Evolutionary conservation across 2,113 vertebrate species (phyloP).

Genomic region (Arizona elegans): DNA sequence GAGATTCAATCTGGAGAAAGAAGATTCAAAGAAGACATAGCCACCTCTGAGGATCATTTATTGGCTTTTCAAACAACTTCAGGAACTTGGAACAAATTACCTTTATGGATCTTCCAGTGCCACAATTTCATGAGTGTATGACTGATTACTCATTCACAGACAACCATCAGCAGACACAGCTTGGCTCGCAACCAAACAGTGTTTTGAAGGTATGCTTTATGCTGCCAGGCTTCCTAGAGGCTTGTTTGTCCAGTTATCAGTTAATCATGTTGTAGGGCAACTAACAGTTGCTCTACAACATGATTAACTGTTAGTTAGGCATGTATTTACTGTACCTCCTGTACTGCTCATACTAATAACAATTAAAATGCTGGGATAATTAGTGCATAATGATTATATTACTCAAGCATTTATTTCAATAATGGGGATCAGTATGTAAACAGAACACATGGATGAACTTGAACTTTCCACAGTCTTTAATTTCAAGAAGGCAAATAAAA

Average conservation of each 20-base stretch:
- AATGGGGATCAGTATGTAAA: not conserved
- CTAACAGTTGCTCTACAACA: not conserved
- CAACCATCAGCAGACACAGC: not conserved
- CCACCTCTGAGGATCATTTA: not conserved
- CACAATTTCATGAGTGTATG: not conserved
- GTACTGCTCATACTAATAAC: not conserved
- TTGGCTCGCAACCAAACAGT: not conserved
- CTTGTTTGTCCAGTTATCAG: not conserved
- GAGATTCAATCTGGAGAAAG: not conserved
- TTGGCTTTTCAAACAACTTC: not conserved
- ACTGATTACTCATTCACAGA: not conserved
- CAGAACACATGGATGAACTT: not conserved
- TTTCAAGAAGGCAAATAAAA: conserved; percentile 11
- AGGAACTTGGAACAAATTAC: not conserved
- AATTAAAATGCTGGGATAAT: not conserved
- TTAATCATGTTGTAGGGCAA: not conserved
- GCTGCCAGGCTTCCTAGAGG: not conserved
- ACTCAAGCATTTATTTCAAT: not conserved
- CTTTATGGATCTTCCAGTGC: not conserved
- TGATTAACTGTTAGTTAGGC: too few species aligned
- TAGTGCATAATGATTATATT: not conserved
- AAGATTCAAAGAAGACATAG: not conserved
- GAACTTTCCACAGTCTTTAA: not conserved
- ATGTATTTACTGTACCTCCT: too few species aligned
- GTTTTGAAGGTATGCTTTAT: not conserved